A percentile compares a stretch with the other conserved stretches of the same genome.
Evolutionary conservation across 1,140 invertebrate species (phyloP).

Genomic region (Daktulosphaira vitifoliae): DNA sequence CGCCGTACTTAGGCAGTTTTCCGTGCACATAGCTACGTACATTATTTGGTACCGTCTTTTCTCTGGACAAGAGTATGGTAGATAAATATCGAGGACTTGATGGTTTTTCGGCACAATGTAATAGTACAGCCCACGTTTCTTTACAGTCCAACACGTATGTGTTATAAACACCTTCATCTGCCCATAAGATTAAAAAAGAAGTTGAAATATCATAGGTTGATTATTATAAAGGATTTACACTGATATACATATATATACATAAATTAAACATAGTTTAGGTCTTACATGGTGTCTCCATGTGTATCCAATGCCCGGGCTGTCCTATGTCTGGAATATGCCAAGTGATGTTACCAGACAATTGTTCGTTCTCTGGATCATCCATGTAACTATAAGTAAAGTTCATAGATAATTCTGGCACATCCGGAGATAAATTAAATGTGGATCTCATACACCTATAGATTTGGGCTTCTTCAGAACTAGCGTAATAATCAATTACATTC

Average conservation of each 20-base stretch:
- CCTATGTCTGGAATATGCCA: slow-evolving; percentile 65
- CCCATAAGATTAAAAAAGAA: too few species aligned
- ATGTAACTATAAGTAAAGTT: slow-evolving; percentile 76
- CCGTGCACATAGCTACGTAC: slow-evolving; percentile 52
- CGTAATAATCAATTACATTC: slow-evolving; percentile 78
- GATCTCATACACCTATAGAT: slow-evolving; percentile 74
- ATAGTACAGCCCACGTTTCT: slow-evolving; percentile 64
- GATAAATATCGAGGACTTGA: slow-evolving; percentile 69
- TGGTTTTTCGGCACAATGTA: slow-evolving; percentile 76
- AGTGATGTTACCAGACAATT: slow-evolving; percentile 71
- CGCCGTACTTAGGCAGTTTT: slow-evolving; percentile 60
- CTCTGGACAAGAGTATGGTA: slow-evolving; percentile 69
- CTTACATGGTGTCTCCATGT: slow-evolving; percentile 72
- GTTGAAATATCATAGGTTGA: too few species aligned
- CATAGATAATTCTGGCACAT: slow-evolving; percentile 57
- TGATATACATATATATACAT: too few species aligned
- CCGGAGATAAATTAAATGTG: slow-evolving; percentile 54
- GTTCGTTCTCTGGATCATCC: slow-evolving; percentile 70
- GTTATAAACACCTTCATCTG: slow-evolving; percentile 82
- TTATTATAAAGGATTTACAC: too few species aligned
- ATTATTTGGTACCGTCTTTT: slow-evolving; percentile 50
- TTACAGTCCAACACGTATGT: slow-evolving; percentile 65
- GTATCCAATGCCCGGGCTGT: slow-evolving; percentile 70
- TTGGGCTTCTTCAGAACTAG: slow-evolving; percentile 71
- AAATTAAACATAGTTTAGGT: slow-evolving; percentile 23